phyloP scores from a whole-genome alignment of 2,113 vertebrate genomes.

The Sylvia atricapilla region DNA sequence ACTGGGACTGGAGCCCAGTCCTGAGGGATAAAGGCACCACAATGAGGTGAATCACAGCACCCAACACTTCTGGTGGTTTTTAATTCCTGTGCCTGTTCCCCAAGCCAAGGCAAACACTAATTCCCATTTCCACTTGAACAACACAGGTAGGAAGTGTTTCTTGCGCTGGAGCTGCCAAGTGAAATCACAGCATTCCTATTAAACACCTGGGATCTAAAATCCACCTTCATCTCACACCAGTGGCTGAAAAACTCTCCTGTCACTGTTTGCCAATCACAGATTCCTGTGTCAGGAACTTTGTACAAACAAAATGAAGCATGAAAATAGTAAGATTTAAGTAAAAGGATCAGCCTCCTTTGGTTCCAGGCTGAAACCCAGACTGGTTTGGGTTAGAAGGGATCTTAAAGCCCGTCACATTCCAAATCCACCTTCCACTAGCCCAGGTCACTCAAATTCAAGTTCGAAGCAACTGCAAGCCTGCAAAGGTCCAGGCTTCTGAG shows the following conservation, averaged over 20 bases:
- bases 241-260: not conserved
- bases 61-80: accelerated
- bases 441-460: not conserved
- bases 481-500: not conserved
- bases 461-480: not conserved
- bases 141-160: not conserved
- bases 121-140: not conserved
- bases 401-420: not conserved
- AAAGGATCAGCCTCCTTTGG: not conserved
- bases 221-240: not conserved
- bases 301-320: not conserved
- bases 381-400: not conserved
- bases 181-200: not conserved
- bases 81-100: not conserved
- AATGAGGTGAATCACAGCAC: accelerated
- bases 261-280: not conserved
- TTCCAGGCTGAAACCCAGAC: not conserved
- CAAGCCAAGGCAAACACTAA: not conserved
- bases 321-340: not conserved
- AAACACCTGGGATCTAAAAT: not conserved
- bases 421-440: not conserved
- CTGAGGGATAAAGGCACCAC: not conserved
- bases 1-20: not conserved
- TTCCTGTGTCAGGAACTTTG: not conserved
- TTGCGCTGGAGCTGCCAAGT: not conserved